Evolutionary conservation across 2,888 invertebrate species (phyloP), one percentile per base, ranked within the genome.

Genomic region (Ypsolopha sequella): DNA sequence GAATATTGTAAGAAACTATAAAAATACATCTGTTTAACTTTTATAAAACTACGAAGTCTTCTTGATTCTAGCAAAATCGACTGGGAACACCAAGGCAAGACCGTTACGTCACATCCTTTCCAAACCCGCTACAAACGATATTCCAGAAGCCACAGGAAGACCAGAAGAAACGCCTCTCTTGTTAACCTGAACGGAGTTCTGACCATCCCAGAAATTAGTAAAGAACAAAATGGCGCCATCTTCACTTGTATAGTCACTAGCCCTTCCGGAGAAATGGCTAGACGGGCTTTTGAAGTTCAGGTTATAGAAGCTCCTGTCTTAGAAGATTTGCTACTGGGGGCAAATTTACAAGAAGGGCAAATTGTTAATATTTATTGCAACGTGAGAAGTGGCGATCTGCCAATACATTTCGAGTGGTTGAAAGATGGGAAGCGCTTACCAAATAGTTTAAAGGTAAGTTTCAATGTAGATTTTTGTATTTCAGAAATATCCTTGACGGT

Each of bases 291-390:
- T 47, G 91, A 91, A 63, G 88, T 91, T 59, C 51, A 51, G 41
- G 77, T 93, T 8, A 91, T 91, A 65, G 87, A 86, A 76, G 95
- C 94, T 0, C 95, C 95, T 0, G 90, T 94, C 48, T 88, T 95
- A 63, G 95, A 95, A 70, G 92, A 95, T 50, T 91, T 97, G 65
- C 87, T 90, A 36, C 91, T 96, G 61, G 94, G 95, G 0, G 90
- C 90, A 51, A 93, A 93, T 68, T 87, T 95, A 0, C 93, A 94
- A 73, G 92, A 96, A 81, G 93, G 94, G 46, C 92, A 95, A 69
- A 88, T 95, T 60, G 93, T 93, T 35, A 92, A 95, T 73, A 93
- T 95, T 48, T 93, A 95, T 48, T 95, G 94, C 68, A 92, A 92
- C 60, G 91, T 94, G 1, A 90, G 91, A 46, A 88, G 90, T 50